Percentiles rank a stretch among this genome's conserved stretches.
Evolutionary conservation across 2,797 vertebrate species (phyloP).

Genomic region (Premnoplex brunnescens): DNA sequence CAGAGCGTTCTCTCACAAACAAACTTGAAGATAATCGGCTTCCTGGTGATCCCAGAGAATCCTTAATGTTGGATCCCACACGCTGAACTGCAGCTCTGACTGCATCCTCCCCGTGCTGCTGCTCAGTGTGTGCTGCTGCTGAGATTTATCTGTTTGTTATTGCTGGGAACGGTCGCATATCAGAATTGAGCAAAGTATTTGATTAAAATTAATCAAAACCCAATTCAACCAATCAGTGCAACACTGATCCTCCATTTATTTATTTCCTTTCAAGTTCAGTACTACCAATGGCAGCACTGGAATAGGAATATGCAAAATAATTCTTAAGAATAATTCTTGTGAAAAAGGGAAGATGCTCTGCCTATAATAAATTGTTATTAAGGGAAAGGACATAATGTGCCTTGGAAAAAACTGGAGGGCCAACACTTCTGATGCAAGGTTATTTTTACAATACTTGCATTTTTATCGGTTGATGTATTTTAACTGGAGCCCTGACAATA

Average conservation of each 20-base stretch:
- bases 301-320: not conserved
- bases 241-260: not conserved
- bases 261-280: not conserved
- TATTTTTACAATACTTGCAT: constrained; percentile 76
- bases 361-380: not conserved
- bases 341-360: not conserved
- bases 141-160: constrained; percentile 19
- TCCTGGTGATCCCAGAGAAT: not conserved
- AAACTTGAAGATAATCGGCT: not conserved
- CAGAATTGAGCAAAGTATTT: not conserved
- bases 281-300: not conserved
- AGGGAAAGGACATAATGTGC: constrained; percentile 24
- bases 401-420: constrained; percentile 18
- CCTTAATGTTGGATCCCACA: not conserved
- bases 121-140: not conserved
- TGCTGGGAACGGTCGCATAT: not conserved
- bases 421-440: constrained; percentile 68
- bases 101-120: not conserved
- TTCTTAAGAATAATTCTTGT: not conserved
- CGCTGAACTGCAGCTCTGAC: not conserved
- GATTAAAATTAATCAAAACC: constrained; percentile 50
- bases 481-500: constrained; percentile 73
- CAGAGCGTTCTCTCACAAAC: not conserved
- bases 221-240: not conserved
- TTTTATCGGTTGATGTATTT: constrained; percentile 77